Conservation (phyloP, 2,113 vertebrate genomes). For the Raja brachyura region DNA sequence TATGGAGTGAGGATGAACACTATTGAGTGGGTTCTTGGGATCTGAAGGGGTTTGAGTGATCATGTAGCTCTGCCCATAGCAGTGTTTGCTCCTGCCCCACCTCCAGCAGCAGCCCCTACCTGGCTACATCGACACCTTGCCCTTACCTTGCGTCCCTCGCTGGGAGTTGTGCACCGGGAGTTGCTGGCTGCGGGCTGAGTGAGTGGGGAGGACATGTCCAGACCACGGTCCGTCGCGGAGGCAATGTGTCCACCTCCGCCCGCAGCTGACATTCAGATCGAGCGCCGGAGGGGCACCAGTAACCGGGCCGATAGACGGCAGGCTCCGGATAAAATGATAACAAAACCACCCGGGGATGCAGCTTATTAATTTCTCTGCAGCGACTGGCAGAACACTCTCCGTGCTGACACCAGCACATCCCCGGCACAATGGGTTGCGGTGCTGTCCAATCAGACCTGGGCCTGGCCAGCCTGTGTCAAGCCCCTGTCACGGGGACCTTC, state of each 20-base stretch:
- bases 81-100: no score
- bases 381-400: not conserved
- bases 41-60: not conserved
- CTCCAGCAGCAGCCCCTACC: no score
- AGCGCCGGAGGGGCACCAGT: not conserved
- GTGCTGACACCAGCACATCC: constrained; percentile 8
- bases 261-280: not conserved
- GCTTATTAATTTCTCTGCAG: not conserved
- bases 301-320: not conserved
- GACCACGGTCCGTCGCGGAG: not conserved
- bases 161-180: no score
- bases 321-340: not conserved
- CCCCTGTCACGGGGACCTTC: not conserved
- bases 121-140: not conserved
- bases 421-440: not conserved
- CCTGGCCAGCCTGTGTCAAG: not conserved
- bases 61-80: not conserved
- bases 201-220: not conserved
- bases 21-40: not conserved
- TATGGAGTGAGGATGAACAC: not conserved
- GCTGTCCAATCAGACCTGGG: not conserved
- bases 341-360: not conserved
- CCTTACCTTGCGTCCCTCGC: not conserved
- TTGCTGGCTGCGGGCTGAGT: not conserved
- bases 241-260: not conserved